Evolutionary conservation across 2,797 vertebrate species (phyloP).

Genomic region (Columba guinea): DNA sequence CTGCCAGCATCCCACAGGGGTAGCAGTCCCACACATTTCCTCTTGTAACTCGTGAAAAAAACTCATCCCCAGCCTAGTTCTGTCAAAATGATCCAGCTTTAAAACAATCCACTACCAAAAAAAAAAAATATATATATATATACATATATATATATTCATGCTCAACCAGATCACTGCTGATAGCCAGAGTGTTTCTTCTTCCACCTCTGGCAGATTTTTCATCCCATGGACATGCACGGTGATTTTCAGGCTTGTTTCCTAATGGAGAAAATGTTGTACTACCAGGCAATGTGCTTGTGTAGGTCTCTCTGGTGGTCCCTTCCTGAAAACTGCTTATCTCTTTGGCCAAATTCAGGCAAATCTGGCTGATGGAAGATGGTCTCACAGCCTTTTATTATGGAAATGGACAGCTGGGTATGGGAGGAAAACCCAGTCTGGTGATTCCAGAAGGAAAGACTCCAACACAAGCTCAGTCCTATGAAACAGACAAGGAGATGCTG

Average conservation of each 20-base stretch:
- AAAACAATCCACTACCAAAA: background rate
- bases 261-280: background rate
- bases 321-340: background rate
- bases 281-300: background rate
- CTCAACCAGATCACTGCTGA: background rate
- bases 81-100: background rate
- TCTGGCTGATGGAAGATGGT: background rate
- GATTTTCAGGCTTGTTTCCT: background rate
- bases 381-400: background rate
- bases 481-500: background rate
- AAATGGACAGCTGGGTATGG: background rate
- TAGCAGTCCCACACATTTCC: accelerated
- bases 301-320: background rate
- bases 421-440: background rate
- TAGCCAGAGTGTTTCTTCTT: background rate
- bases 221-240: accelerated
- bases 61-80: background rate
- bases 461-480: background rate
- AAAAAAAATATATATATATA: too few species aligned
- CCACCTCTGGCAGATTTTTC: background rate
- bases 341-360: background rate
- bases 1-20: background rate
- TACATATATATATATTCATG: background rate
- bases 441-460: background rate
- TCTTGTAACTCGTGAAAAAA: accelerated